Percentiles rank a stretch among this genome's conserved stretches.
Conservation (phyloP, 37 sponge, comb jelly and placozoan species). For the Chondrilla cf. caribensis region DNA sequence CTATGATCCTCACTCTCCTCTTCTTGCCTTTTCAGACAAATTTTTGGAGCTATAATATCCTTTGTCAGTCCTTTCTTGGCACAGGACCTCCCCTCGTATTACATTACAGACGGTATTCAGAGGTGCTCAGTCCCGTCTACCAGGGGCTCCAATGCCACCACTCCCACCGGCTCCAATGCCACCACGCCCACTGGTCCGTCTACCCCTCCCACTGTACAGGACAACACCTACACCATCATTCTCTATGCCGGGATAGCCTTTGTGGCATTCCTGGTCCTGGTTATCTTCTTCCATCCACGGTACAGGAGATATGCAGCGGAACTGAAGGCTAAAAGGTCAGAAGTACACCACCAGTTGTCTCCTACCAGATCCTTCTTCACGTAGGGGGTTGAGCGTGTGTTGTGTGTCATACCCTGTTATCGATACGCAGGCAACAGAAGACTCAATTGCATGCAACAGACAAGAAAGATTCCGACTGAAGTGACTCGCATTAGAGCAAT, state of each 20-base stretch:
- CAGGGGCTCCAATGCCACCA: neutral
- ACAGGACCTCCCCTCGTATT: neutral
- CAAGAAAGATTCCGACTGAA: too few species aligned
- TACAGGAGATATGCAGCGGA: slow-evolving; percentile 58
- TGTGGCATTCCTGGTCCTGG: slow-evolving; percentile 25
- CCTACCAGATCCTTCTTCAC: too few species aligned
- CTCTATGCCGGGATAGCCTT: slow-evolving; percentile 19
- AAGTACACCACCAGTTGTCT: neutral
- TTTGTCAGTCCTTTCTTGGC: slow-evolving; percentile 26
- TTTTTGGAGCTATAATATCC: slow-evolving; percentile 19
- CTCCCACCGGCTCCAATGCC: too few species aligned
- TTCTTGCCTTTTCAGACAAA: too few species aligned
- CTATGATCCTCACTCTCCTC: too few species aligned
- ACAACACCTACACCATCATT: slow-evolving; percentile 39
- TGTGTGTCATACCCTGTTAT: too few species aligned
- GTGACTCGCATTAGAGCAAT: too few species aligned
- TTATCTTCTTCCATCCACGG: slow-evolving; percentile 55
- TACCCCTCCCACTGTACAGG: slow-evolving; percentile 3
- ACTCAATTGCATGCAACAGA: too few species aligned
- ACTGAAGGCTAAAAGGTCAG: slow-evolving; percentile 1
- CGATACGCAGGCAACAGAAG: too few species aligned
- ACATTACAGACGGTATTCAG: slow-evolving; percentile 46
- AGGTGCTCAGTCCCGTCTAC: slow-evolving; percentile 34
- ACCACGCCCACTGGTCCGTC: neutral
- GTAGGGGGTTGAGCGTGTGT: too few species aligned